Base-by-base conservation (phyloP, 2,888 invertebrate species). In the Drosophila cognata region DNA sequence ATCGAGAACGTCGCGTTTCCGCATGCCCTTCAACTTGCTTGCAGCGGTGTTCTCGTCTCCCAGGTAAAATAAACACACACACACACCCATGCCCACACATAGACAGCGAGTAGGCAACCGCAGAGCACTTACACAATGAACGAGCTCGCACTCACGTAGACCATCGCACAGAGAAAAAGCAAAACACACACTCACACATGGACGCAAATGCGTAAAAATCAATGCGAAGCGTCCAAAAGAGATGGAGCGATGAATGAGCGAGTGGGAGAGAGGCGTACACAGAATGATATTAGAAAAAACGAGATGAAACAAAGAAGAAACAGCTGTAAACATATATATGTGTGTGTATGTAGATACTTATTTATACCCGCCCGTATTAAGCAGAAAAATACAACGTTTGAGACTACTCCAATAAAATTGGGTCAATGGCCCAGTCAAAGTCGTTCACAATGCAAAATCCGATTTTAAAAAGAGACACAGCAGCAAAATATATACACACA, bases 351-450 rank as follows among this genome's bases (percentile, higher is more conserved):
- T n/a, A 51, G 5, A 11, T 18, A 29, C 21, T 46, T 46, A 5
- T 50, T 18, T 28, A 16, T 21, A 52, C 16, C 7, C n/a, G 36
- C 7, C 35, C 55, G 25, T 57, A 21, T 46, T 25, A 46, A 46
- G 25, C 10, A 57, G 50, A 51, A 35, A 36, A 58, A 53, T 31
- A 16, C 33, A 36, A 29, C 33, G 50, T n/a, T 59, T n/a, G 57
- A 29, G 43, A 41, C 33, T 55, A 67, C 55, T 65, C 36, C 21
- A 51, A 35, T 62, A 57, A 63, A 81, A 82, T 76, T 88, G 68
- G 90, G 88, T 91, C 91, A 91, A 83, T 57, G 87, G 67, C 86
- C 89, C 71, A 79, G 66, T 86, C 86, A 89, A 91, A 85, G 82
- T 74, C 84, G 67, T 35, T 25, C 31, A 8, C 70, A 75, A 48